These are phyloP conservation scores for Tetraneura akinire DNA, from an alignment of 1,140 invertebrate genomes.

Conservation along the genomic window DNA sequence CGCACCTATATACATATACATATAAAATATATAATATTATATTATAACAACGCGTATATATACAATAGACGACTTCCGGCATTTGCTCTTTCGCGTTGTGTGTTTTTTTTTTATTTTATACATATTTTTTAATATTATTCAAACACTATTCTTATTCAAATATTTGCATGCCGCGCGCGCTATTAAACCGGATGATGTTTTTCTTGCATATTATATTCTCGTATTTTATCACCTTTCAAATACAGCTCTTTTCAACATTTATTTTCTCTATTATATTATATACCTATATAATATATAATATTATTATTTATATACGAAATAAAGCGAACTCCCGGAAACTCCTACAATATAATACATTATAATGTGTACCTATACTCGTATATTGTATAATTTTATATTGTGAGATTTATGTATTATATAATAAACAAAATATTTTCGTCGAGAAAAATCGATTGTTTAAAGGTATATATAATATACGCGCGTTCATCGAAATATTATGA, in stretches of 20 bases:
- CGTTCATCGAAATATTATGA: too few relatives aligned
- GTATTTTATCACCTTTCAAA: conserved; percentile 44
- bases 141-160: conserved; percentile 47
- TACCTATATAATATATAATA: not conserved
- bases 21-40: too few relatives aligned
- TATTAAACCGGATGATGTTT: conserved; percentile 35
- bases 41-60: not conserved
- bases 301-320: not conserved
- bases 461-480: too few relatives aligned
- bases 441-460: not conserved
- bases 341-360: not conserved
- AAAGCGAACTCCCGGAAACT: conserved; percentile 32
- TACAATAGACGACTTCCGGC: conserved; percentile 45
- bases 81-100: conserved; percentile 32
- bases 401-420: too few relatives aligned
- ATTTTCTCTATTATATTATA: conserved; percentile 16
- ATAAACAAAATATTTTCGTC: too few relatives aligned
- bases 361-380: too few relatives aligned
- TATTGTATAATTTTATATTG: too few relatives aligned
- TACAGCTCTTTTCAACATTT: not conserved
- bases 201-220: conserved; percentile 42
- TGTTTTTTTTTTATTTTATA: conserved; percentile 26
- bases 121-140: conserved; percentile 47
- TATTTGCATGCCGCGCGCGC: conserved; percentile 23
- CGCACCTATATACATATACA: too few relatives aligned